Base-by-base conservation (phyloP, 2,797 vertebrate species). In the Dendrocincla fuliginosa region DNA sequence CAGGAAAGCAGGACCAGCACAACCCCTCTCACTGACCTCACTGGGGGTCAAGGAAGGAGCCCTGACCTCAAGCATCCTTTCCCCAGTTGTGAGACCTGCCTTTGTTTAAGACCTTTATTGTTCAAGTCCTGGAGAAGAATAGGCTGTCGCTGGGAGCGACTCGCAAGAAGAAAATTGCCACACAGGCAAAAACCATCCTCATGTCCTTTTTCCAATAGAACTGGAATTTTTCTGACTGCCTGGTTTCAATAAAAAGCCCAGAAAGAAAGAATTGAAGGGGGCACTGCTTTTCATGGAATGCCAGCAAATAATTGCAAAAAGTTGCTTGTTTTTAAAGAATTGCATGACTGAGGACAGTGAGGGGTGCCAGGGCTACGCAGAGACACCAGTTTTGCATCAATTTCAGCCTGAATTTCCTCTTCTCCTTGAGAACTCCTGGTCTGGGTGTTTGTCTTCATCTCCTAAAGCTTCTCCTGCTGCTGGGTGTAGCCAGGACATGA, bases 161-260 rank as follows among this genome's bases (percentile, higher is more conserved):
- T 42, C 0, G 3, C 73, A 46, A 69, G 47, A 61, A 75, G 81
- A 95, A 87, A 92, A 92, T 80, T 92, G 79, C 89, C 89, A 94
- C 93, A 92, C 71, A 95, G n/a, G 78, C 56, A 9, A 92, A 94
- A 90, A 41, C 25, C 33, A 6, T 92, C 89, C 82, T 90, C 25
- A 4, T 50, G 68, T 85, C 89, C 95, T 96, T 87, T 93, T 96
- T 93, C 82, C 64, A 97, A 91, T 84, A 83, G 70, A 95, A 75
- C 35, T 3, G 2, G 78, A 75, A 75, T 89, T 90, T 95, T 92
- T 95, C 47, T 64, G 25, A 55, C 42, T 22, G 84, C 59, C 89
- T 97, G 95, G 84, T 95, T 95, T 95, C 76, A 94, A 96, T 97
- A 76, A 94, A 80, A 69, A 63, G 5, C 18, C 37, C 65, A 69